Evolutionary conservation across 2,888 invertebrate species (phyloP).

Genomic region (Liodrosophila aerea): DNA sequence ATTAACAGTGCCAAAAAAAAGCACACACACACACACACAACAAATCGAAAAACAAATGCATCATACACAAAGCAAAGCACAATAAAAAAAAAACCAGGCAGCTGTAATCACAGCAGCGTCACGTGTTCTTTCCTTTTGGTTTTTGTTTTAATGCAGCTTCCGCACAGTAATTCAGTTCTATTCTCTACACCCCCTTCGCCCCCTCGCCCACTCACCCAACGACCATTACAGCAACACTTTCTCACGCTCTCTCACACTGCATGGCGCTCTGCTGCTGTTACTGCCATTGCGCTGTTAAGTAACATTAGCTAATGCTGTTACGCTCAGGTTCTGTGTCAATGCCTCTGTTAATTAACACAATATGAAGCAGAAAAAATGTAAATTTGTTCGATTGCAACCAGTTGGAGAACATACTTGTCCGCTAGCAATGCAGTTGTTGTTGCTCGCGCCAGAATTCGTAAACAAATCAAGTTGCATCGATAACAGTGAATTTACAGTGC

Average conservation of each 20-base stretch:
- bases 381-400: too few species aligned
- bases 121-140: slow-evolving; percentile 11
- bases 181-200: background rate
- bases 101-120: slow-evolving; percentile 6
- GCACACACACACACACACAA: background rate
- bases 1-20: slow-evolving; percentile 21
- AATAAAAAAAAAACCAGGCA: background rate
- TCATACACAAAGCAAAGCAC: background rate
- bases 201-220: background rate
- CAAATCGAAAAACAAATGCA: slow-evolving; percentile 2
- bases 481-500: too few species aligned
- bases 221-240: too few species aligned
- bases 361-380: slow-evolving; percentile 8
- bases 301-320: slow-evolving; percentile 6
- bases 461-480: too few species aligned
- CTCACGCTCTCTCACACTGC: background rate
- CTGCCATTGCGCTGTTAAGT: slow-evolving; percentile 14
- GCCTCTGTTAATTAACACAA: too few species aligned
- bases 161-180: background rate
- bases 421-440: too few species aligned
- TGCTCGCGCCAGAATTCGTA: too few species aligned
- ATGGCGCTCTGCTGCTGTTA: slow-evolving; percentile 8
- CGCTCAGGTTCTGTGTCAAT: slow-evolving; percentile 14
- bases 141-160: slow-evolving; percentile 10
- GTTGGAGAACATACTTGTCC: too few species aligned